Percentiles rank a stretch among this genome's conserved stretches.
These are phyloP conservation scores for Yponomeuta malinellus DNA, from an alignment of 2,888 invertebrate genomes.

Conservation along the genomic window DNA sequence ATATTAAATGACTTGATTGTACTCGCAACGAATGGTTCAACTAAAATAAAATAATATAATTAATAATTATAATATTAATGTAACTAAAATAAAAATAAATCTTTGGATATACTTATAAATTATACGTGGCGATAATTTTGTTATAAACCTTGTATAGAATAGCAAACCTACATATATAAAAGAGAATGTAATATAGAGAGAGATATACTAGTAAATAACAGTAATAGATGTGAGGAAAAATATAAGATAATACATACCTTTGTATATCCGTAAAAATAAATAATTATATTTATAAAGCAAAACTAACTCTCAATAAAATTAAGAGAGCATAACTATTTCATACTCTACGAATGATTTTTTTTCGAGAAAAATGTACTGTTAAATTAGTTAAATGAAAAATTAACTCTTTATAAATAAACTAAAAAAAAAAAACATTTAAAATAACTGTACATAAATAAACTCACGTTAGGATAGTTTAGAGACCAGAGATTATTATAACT, in stretches of 20 bases:
- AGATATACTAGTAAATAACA: background rate
- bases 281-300: background rate
- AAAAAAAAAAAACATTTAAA: background rate
- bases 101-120: conserved; percentile 12
- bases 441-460: background rate
- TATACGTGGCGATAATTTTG: background rate
- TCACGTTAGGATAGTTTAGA: too few relatives aligned
- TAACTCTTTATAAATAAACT: background rate
- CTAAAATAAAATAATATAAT: conserved; percentile 10
- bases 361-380: too few relatives aligned
- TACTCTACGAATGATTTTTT: background rate
- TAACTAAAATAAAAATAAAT: conserved; percentile 11
- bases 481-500: too few relatives aligned
- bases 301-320: background rate
- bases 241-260: background rate
- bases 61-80: conserved; percentile 6
- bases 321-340: background rate
- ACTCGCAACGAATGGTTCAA: conserved; percentile 12
- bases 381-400: too few relatives aligned
- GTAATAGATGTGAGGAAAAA: background rate
- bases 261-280: too few relatives aligned
- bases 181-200: background rate
- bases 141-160: background rate
- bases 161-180: background rate
- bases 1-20: conserved; percentile 17